Base-by-base conservation (phyloP, 2,888 invertebrate genomes). In the Orchesellides sinensis region DNA sequence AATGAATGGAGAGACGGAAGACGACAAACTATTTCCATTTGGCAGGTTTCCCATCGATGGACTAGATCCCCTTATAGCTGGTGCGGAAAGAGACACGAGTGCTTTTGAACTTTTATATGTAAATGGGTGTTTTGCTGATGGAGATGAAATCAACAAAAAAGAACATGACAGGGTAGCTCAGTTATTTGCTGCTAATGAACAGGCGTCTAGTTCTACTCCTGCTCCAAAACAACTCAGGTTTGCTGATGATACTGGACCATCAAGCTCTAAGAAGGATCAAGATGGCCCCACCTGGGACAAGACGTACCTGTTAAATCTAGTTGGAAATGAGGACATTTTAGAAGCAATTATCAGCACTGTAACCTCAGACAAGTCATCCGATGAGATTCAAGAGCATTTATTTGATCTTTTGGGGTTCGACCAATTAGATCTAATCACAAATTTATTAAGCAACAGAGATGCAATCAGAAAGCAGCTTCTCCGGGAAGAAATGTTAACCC, bases 331-430 rank as follows among this genome's bases (percentile, higher is more conserved):
- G 0, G 93, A 94, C 86, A 92, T 94, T 56, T 90, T 92, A 4
- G 91, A 92, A 80, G 92, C 92, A 0, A 91, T 94, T 23, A 90
- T 93, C 23, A 91, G 91, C 0, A 91, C 93, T 83, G 90, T 96
- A 0, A 93, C 93, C 85, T 93, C 93, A 0, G 90, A 92, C 14
- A 91, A 92, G 85, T 91, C 91, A 29, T 93, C 92, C 86, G 93
- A 93, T 83, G 95, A 95, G 88, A 90, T 96, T 83, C 94, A 96
- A 89, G 94, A 94, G 19, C 89, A 92, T 90, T 91, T 98, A 21
- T 95, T 97, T 90, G 98, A 98, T 88, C 91, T 98, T 3, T 92
- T 97, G 25, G 98, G 98, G 0, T 96, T 95, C 90, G 96, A 97
- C 87, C 89, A 94, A 88, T 93, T 96, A 90, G 95, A 96, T 89